Conservation (phyloP, 2,113 vertebrate genomes). For the Craseonycteris thonglongyai region DNA sequence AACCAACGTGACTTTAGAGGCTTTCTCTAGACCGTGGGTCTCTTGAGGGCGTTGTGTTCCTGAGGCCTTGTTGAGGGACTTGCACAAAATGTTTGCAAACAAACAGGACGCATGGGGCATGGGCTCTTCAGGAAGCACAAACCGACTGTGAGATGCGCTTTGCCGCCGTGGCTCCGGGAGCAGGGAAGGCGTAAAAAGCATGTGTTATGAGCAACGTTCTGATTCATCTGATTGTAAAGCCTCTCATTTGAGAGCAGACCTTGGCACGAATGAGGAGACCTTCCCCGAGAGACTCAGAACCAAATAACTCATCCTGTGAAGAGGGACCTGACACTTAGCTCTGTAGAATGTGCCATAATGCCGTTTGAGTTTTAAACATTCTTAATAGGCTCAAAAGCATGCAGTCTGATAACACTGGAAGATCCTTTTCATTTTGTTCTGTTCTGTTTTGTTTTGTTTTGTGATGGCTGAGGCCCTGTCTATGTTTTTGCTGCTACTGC, state of each 20-base stretch:
- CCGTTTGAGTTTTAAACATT: neutral
- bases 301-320: neutral
- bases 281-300: neutral
- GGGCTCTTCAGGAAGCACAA: neutral
- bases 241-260: slow-evolving; percentile 11
- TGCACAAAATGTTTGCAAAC: neutral
- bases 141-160: neutral
- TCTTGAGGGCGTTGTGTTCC: neutral
- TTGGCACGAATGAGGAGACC: neutral
- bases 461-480: neutral
- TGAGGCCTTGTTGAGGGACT: neutral
- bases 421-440: too few species aligned
- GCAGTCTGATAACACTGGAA: neutral
- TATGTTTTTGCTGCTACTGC: neutral
- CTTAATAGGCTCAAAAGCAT: neutral
- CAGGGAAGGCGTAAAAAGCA: neutral
- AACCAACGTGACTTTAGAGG: neutral
- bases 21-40: neutral
- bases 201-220: neutral
- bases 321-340: neutral
- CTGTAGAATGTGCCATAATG: neutral
- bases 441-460: too few species aligned
- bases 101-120: neutral
- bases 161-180: neutral
- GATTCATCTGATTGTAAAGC: neutral